phyloP scores from a whole-genome alignment of 2,797 vertebrate species.

The Tamandua tetradactyla region DNA sequence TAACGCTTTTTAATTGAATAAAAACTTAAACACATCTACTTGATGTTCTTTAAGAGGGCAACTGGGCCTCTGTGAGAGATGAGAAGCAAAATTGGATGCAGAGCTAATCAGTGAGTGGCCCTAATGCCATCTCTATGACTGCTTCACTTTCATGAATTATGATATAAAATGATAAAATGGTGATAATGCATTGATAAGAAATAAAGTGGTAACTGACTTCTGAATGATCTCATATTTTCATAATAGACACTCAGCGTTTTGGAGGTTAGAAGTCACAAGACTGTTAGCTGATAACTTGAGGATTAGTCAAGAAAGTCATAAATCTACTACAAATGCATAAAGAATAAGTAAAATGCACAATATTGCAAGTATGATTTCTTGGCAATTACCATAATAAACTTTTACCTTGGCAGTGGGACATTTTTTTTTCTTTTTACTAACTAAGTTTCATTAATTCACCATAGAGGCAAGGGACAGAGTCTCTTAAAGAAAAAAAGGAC shows the following conservation, averaged over 20 bases:
- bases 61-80: not conserved
- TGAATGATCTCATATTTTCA: not conserved
- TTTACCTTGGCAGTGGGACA: not conserved
- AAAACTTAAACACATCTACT: not conserved
- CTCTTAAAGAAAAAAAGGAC: not conserved
- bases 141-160: not conserved
- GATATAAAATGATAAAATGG: conserved; percentile 10
- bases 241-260: not conserved
- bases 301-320: not conserved
- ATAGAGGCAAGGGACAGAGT: not conserved
- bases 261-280: not conserved
- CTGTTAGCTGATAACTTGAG: not conserved
- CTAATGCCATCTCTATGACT: not conserved
- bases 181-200: not conserved
- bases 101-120: not conserved
- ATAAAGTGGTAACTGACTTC: not conserved
- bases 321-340: not conserved
- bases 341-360: not conserved
- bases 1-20: not conserved
- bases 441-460: not conserved
- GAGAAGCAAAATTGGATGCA: not conserved
- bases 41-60: not conserved
- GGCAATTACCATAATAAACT: not conserved
- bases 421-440: not conserved
- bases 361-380: not conserved